Percentiles rank a stretch among this genome's conserved stretches.
Conservation (phyloP, 2,113 vertebrate species). For the Illadopsis cleaveri region DNA sequence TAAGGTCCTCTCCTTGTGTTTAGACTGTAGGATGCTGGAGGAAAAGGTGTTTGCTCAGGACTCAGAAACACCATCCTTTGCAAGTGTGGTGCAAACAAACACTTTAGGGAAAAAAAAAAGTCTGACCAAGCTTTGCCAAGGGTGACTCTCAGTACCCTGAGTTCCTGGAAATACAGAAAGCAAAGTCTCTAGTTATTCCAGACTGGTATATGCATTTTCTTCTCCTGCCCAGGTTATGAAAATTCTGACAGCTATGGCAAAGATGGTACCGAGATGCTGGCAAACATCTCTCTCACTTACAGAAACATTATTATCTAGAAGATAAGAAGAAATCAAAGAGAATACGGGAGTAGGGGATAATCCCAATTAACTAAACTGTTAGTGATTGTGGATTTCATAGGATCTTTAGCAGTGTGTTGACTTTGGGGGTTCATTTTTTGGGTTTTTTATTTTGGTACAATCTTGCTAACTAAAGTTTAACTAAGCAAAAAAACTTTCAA, state of each 20-base stretch:
- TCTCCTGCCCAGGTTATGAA: not conserved
- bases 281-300: not conserved
- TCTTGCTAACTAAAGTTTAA: not conserved
- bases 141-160: not conserved
- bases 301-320: not conserved
- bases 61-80: not conserved
- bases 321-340: not conserved
- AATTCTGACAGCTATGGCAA: not conserved
- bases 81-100: not conserved
- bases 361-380: not conserved
- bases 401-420: not conserved
- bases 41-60: not conserved
- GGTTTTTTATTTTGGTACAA: not conserved
- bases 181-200: not conserved
- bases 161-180: not conserved
- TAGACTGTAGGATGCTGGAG: not conserved
- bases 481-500: not conserved
- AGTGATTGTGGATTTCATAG: not conserved
- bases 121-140: not conserved
- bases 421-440: not conserved
- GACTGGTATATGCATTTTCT: not conserved
- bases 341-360: not conserved
- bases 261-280: not conserved
- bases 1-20: not conserved
- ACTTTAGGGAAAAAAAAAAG: not conserved